Conservation (phyloP, 1,140 invertebrate genomes). For the Phymastichus coffea region DNA sequence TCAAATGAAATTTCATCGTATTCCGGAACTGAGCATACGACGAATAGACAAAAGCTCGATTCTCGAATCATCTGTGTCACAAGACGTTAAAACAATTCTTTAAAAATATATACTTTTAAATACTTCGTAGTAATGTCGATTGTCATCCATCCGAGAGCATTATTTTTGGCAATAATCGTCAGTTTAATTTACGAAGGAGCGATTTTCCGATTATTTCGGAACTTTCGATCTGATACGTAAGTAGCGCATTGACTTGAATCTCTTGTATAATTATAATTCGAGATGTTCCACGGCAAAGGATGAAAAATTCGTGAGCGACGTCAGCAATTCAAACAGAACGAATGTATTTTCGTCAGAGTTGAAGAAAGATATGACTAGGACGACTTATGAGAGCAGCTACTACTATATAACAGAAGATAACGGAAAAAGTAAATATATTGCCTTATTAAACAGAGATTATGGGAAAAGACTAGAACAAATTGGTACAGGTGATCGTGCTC, state of each 20-base stretch:
- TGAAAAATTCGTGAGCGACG: slow-evolving; percentile 65
- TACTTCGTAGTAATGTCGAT: slow-evolving; percentile 92
- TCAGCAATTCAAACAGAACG: slow-evolving; percentile 65
- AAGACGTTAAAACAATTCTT: slow-evolving; percentile 72
- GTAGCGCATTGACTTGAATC: slow-evolving; percentile 89
- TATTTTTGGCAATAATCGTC: slow-evolving; percentile 72
- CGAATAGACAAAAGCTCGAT: slow-evolving; percentile 78
- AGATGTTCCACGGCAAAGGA: slow-evolving; percentile 63
- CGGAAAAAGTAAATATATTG: slow-evolving; percentile 45
- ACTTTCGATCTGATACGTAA: slow-evolving; percentile 80
- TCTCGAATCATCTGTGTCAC: slow-evolving; percentile 68
- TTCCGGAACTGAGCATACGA: slow-evolving; percentile 54
- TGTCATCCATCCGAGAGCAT: slow-evolving; percentile 77
- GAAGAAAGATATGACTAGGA: slow-evolving; percentile 63
- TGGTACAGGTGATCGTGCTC: slow-evolving; percentile 58
- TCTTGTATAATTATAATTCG: slow-evolving; percentile 85
- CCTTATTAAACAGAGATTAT: slow-evolving; percentile 57
- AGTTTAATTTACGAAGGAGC: slow-evolving; percentile 64
- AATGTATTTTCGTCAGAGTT: slow-evolving; percentile 74
- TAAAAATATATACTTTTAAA: no score
- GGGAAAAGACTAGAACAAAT: slow-evolving; percentile 51
- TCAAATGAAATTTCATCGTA: slow-evolving; percentile 22
- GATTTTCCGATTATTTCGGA: slow-evolving; percentile 57
- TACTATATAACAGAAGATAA: slow-evolving; percentile 21
- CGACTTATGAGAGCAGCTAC: slow-evolving; percentile 67